Percentiles rank a stretch among this genome's conserved stretches.
Evolutionary conservation across 2,888 invertebrate genomes (phyloP).

Genomic region (Polia nebulosa): DNA sequence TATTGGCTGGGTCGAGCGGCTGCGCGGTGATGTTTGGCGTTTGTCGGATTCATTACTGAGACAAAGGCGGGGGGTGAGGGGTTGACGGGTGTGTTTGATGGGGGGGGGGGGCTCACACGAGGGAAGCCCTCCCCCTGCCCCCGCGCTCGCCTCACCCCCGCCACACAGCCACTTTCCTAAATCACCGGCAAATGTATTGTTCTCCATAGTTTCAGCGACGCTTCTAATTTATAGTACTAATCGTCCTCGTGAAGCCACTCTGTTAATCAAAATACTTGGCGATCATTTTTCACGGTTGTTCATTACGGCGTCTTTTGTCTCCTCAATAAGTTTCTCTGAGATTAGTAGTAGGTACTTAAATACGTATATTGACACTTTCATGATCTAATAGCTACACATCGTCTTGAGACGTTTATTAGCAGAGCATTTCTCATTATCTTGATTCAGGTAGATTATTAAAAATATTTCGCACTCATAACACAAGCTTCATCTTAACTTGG

Average conservation of each 20-base stretch:
- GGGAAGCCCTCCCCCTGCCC: constrained; percentile 68
- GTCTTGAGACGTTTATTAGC: not conserved
- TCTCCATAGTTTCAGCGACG: constrained; percentile 67
- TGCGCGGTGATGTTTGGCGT: constrained; percentile 88
- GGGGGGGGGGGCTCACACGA: constrained; percentile 67
- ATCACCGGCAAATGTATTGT: constrained; percentile 88
- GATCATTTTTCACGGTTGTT: constrained; percentile 43
- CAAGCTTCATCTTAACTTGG: too few species aligned
- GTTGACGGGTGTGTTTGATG: constrained; percentile 61
- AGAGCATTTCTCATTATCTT: not conserved
- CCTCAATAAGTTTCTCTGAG: constrained; percentile 10
- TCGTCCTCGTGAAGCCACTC: constrained; percentile 60
- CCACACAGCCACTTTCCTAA: constrained; percentile 87
- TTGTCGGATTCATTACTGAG: constrained; percentile 90
- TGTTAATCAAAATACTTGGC: constrained; percentile 64
- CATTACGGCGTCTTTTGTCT: constrained; percentile 33
- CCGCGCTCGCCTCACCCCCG: constrained; percentile 55
- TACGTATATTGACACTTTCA: not conserved
- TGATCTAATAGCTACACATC: not conserved
- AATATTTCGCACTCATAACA: not conserved
- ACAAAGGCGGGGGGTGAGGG: constrained; percentile 80
- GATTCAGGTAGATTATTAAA: not conserved
- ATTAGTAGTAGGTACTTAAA: constrained; percentile 1
- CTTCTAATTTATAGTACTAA: constrained; percentile 66
- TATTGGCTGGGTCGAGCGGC: constrained; percentile 78